Evolutionary conservation across 2,113 vertebrate genomes (phyloP).

Genomic region (Malaclemys terrapin): DNA sequence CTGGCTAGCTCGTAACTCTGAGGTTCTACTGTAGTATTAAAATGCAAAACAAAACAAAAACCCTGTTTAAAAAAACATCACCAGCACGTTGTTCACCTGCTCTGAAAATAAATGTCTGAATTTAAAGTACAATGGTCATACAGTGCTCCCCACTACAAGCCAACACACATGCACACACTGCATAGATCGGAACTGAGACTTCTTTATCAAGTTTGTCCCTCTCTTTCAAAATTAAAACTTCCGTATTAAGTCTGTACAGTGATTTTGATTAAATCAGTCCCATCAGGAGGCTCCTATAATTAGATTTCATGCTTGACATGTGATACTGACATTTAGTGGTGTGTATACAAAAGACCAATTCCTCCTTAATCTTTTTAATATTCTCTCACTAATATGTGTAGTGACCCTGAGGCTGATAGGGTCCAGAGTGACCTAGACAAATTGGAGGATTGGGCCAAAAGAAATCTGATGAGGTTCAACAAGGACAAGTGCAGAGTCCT

Average conservation of each 20-base stretch:
- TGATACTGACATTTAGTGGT: rapidly evolving
- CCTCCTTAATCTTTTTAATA: background rate
- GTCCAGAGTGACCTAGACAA: too few species aligned
- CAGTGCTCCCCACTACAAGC: background rate
- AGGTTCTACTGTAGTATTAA: background rate
- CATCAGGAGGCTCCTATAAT: background rate
- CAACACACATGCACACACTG: background rate
- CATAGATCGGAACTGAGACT: background rate
- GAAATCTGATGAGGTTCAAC: too few species aligned
- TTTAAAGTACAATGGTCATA: background rate
- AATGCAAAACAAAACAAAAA: background rate
- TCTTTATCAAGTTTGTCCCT: background rate
- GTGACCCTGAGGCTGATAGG: background rate
- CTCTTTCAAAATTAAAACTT: background rate
- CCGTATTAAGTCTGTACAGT: background rate
- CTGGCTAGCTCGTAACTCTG: too few species aligned
- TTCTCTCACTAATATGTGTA: background rate
- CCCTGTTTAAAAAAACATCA: background rate
- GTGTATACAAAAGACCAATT: background rate
- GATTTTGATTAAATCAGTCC: background rate
- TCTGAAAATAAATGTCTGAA: background rate
- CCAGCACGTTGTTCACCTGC: background rate
- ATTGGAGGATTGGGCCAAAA: too few species aligned
- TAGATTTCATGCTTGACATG: rapidly evolving
- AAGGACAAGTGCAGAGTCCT: too few species aligned